A percentile compares a stretch with the other conserved stretches of the same genome.
Evolutionary conservation across 2,113 vertebrate genomes (phyloP).

Genomic region (Pan troglodytes): NHGRI_mPanTro3-v2.1_pri NC_072418.2:15050501-15051000

Average conservation of each 20-base stretch:
- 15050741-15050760: background rate
- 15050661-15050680: background rate
- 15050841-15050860: no score
- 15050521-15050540: background rate
- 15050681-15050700: background rate
- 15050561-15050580: background rate
- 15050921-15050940: no score
- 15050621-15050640: background rate
- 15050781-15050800: background rate
- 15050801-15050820: no score
- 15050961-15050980: no score
- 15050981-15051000: no score
- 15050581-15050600: background rate
- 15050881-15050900: no score
- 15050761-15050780: background rate
- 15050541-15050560: background rate
- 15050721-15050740: background rate
- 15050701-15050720: background rate
- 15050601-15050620: no score
- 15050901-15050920: no score
- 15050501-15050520: background rate
- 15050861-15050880: no score
- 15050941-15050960: no score
- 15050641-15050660: background rate
- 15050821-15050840: no score